A percentile compares a stretch with the other conserved stretches of the same genome.
These are phyloP conservation scores for Paratilapia polleni DNA, from an alignment of 2,113 vertebrate species.

Conservation along the genomic window DNA sequence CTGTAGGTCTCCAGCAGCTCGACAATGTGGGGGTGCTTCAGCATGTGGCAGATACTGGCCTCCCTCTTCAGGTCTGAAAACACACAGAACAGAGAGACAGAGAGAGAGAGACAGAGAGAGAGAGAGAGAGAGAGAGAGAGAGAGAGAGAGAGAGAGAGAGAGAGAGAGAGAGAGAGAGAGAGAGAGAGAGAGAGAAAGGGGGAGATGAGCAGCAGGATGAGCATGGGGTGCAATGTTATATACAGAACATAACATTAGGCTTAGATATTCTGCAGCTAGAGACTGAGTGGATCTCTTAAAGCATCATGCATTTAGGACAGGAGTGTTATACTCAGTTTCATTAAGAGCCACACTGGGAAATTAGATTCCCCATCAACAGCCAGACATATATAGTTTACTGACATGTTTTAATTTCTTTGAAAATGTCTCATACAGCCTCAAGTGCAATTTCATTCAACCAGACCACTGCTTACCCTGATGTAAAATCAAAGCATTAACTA, in stretches of 20 bases:
- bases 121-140: too few species aligned
- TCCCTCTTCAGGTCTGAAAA: constrained; percentile 95
- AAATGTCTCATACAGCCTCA: background rate
- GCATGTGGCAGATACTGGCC: constrained; percentile 99
- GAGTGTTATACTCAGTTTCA: background rate
- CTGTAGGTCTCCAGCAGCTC: constrained; percentile 98
- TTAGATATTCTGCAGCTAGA: background rate
- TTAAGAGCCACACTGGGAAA: background rate
- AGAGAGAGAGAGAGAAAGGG: too few species aligned
- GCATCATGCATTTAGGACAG: background rate
- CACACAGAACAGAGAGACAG: background rate
- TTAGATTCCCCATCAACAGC: background rate
- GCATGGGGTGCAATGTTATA: background rate
- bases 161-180: background rate
- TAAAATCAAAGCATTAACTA: background rate
- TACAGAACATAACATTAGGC: background rate
- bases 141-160: too few species aligned
- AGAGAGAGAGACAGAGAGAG: too few species aligned
- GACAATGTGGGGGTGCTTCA: constrained; percentile 98
- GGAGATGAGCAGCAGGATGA: background rate
- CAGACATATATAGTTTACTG: background rate
- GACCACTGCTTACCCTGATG: background rate
- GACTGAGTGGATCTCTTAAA: background rate
- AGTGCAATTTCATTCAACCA: background rate
- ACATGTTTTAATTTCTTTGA: background rate